phyloP scores from a whole-genome alignment of 2,888 invertebrate species.

The Troides aeacus region DNA sequence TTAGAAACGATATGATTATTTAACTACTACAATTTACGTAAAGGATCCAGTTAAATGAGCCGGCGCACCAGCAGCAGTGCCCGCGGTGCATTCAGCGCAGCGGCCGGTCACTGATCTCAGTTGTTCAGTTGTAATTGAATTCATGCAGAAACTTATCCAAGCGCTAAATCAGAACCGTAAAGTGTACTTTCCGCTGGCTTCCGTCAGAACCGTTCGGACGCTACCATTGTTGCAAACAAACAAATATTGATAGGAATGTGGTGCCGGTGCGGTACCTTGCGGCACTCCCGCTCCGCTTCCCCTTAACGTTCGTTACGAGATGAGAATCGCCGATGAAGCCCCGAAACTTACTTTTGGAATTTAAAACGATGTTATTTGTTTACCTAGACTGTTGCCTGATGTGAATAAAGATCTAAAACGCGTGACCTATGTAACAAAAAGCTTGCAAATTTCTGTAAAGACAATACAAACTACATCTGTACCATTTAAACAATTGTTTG shows the following conservation, averaged over 20 bases:
- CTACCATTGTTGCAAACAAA: conserved; percentile 45
- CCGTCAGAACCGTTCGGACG: conserved; percentile 46
- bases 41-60: too few relatives aligned
- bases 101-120: conserved; percentile 44
- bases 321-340: conserved; percentile 41
- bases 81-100: conserved; percentile 35
- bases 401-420: conserved; percentile 9
- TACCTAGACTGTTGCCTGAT: neutral
- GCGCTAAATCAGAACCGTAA: conserved; percentile 65
- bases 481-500: too few relatives aligned
- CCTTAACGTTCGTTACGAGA: conserved; percentile 39
- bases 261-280: conserved; percentile 37
- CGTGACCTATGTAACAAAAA: neutral
- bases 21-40: too few relatives aligned
- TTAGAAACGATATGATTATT: too few relatives aligned
- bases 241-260: conserved; percentile 39
- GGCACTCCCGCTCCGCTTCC: conserved; percentile 38
- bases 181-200: conserved; percentile 45
- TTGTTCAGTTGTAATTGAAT: conserved; percentile 58
- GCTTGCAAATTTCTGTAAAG: neutral
- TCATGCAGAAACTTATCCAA: conserved; percentile 65
- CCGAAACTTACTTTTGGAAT: conserved; percentile 30
- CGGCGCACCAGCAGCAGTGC: too few relatives aligned
- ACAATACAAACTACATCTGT: neutral
- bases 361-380: neutral